Evolutionary conservation across 35 echinoderm and acorn worm species (phyloP).

Genomic region (Anneissia japonica): DNA sequence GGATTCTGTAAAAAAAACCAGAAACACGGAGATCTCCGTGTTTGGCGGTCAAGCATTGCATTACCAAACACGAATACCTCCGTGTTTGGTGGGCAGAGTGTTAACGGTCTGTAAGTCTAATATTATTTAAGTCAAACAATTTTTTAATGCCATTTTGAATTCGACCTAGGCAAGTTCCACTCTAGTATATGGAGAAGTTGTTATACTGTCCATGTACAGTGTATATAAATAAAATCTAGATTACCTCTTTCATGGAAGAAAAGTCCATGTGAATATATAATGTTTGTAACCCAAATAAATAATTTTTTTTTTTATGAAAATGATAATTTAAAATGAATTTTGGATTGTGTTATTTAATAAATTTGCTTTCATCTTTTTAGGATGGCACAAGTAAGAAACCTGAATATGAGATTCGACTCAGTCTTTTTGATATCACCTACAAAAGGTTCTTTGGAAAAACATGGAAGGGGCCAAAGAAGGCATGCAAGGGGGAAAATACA

Average conservation of each 20-base stretch:
- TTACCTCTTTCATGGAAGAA: not conserved
- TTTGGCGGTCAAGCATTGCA: no score
- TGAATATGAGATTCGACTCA: conserved; percentile 67
- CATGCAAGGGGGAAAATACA: not conserved
- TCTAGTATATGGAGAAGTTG: no score
- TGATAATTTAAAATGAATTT: not conserved
- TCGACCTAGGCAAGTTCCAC: no score
- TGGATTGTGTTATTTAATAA: not conserved
- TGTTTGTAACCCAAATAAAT: not conserved
- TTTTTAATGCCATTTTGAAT: no score
- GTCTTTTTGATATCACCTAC: conserved; percentile 80
- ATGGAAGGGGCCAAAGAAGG: conserved; percentile 65
- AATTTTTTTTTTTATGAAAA: no score
- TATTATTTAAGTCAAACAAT: no score
- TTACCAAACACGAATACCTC: no score
- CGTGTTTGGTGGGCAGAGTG: no score
- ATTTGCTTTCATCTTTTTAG: conserved; percentile 8
- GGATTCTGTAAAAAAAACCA: no score
- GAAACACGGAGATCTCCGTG: no score
- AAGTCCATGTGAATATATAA: not conserved
- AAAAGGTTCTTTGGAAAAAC: conserved; percentile 89
- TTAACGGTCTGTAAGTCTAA: no score
- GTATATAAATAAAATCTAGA: not conserved
- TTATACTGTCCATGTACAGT: not conserved
- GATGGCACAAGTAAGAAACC: conserved; percentile 49